Base-by-base conservation (phyloP, 2,888 invertebrate genomes). In the Germaria angustata region DNA sequence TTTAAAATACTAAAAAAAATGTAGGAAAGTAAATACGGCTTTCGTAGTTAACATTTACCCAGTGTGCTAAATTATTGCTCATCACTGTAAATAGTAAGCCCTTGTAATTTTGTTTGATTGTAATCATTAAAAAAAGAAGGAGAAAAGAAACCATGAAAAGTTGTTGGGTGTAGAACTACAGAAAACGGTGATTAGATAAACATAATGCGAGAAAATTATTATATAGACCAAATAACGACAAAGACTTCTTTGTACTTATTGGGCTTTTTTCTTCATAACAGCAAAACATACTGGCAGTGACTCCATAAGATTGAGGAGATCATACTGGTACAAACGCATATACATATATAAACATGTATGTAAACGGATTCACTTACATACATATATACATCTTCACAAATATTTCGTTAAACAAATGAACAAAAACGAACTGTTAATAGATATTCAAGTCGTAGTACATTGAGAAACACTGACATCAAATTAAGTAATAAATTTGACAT, bases 111-210 rank as follows among this genome's bases (percentile, higher is more conserved):
- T n/a, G n/a, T n/a, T n/a, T n/a, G n/a, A n/a, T n/a, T n/a, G n/a
- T n/a, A n/a, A n/a, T n/a, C n/a, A n/a, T n/a, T n/a, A n/a, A n/a
- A n/a, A n/a, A n/a, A n/a, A n/a, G n/a, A n/a, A n/a, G n/a, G n/a
- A n/a, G n/a, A n/a, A n/a, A 53, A 68, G 7, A 15, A 8, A 51
- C 46, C 59, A 53, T 61, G 51, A 72, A 72, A 72, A 72, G 77
- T 81, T 77, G 66, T 77, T 77, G 69, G 72, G 81, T 72, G 72
- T 36, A 66, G 49, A 72, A 76, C 41, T 81, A 76, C 81, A 81
- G 66, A 55, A 71, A 59, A 69, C 69, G 61, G 71, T 81, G 55
- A 81, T 81, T 81, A 77, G 68, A 61, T n/a, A 79, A 59, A 79
- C 39, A 72, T 51, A 79, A 57, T 66, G 46, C 39, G 49, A 34